These are phyloP conservation scores for Drosophila pachea DNA, from an alignment of 1,140 invertebrate genomes.

Conservation along the genomic window DNA sequence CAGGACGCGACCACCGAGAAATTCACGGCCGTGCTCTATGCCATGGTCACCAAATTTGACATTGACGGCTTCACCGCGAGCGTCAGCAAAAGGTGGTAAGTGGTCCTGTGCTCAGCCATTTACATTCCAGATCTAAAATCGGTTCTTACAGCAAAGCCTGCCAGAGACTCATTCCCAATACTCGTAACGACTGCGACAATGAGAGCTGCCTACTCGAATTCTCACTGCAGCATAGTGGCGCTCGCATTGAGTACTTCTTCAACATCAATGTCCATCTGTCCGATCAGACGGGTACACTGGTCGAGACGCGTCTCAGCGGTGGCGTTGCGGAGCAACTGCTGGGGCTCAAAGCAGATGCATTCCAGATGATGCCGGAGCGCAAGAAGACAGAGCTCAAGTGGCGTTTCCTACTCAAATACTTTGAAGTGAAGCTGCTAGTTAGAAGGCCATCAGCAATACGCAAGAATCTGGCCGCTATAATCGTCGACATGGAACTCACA, in stretches of 20 bases:
- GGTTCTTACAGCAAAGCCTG: slow-evolving; percentile 47
- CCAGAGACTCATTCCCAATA: slow-evolving; percentile 29
- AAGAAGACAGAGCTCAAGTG: slow-evolving; percentile 80
- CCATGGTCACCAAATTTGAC: slow-evolving; percentile 79
- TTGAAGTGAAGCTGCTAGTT: slow-evolving; percentile 79
- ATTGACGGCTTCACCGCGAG: slow-evolving; percentile 78
- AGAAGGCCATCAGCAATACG: slow-evolving; percentile 59
- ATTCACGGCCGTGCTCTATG: slow-evolving; percentile 80
- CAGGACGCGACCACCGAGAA: slow-evolving; percentile 71
- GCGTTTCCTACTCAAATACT: slow-evolving; percentile 80
- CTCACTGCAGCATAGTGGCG: slow-evolving; percentile 64
- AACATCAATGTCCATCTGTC: slow-evolving; percentile 80
- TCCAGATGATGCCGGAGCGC: slow-evolving; percentile 34
- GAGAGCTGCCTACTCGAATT: slow-evolving; percentile 57
- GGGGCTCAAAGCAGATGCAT: slow-evolving; percentile 34
- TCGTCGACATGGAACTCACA: slow-evolving; percentile 59
- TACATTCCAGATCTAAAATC: neutral
- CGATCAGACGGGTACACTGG: slow-evolving; percentile 81
- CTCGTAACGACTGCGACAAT: slow-evolving; percentile 45
- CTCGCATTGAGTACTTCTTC: slow-evolving; percentile 77
- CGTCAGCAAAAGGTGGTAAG: slow-evolving; percentile 64
- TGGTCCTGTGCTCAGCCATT: neutral
- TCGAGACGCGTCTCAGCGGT: slow-evolving; percentile 79
- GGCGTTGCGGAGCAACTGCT: slow-evolving; percentile 78
- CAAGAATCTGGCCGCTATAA: slow-evolving; percentile 39